A percentile compares a stretch with the other conserved stretches of the same genome.
phyloP scores from a whole-genome alignment of 2,797 vertebrate species.

The Anguilla pacifica region DNA sequence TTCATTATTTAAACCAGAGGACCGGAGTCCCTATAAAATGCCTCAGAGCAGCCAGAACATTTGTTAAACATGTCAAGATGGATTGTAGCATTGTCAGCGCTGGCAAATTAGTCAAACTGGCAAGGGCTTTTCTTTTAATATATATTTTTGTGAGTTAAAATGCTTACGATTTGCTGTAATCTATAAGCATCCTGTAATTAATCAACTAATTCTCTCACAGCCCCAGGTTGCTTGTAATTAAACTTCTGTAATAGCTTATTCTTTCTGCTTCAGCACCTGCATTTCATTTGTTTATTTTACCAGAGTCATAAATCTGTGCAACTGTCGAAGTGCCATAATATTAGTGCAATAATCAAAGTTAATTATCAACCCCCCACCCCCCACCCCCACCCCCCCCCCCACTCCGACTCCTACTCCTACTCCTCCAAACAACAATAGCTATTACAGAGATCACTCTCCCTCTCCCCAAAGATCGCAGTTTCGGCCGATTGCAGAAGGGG shows the following conservation, averaged over 20 bases:
- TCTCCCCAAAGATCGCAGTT: slow-evolving; percentile 57
- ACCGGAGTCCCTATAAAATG: slow-evolving; percentile 39
- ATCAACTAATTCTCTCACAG: slow-evolving; percentile 83
- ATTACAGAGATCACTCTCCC: slow-evolving; percentile 68
- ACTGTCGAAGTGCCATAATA: slow-evolving; percentile 92
- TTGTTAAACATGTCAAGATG: slow-evolving; percentile 51
- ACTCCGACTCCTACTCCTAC: slow-evolving; percentile 57
- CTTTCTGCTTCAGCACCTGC: slow-evolving; percentile 99
- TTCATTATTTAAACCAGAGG: slow-evolving; percentile 51
- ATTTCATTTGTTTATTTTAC: slow-evolving; percentile 99
- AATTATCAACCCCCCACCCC: slow-evolving; percentile 85
- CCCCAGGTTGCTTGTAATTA: slow-evolving; percentile 90
- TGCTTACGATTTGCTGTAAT: slow-evolving; percentile 76
- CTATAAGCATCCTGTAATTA: slow-evolving; percentile 75
- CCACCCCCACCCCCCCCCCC: slow-evolving; percentile 67
- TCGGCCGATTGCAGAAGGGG: slow-evolving; percentile 31
- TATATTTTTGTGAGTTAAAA: slow-evolving; percentile 47
- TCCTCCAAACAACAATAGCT: slow-evolving; percentile 71
- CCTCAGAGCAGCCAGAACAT: slow-evolving; percentile 45
- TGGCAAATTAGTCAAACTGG: slow-evolving; percentile 39
- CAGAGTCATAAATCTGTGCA: slow-evolving; percentile 94
- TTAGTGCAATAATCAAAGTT: slow-evolving; percentile 99
- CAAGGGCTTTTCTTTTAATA: slow-evolving; percentile 28
- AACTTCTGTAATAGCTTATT: slow-evolving; percentile 96
- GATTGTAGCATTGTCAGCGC: slow-evolving; percentile 43